Base-by-base conservation (phyloP, 2,113 vertebrate genomes). In the Sceloporus tristichus region DNA sequence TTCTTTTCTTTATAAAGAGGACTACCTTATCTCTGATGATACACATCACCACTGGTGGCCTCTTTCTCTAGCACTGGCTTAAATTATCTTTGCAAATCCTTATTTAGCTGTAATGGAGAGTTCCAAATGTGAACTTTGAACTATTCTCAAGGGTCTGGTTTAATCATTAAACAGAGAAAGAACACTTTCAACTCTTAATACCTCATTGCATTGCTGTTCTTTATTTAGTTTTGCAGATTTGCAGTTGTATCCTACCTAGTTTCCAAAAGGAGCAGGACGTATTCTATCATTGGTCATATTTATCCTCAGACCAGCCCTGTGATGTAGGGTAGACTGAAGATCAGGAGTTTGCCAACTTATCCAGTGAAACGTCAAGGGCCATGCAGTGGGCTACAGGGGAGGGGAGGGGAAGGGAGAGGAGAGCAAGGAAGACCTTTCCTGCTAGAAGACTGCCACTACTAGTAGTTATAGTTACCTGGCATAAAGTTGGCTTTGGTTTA, bases 61-160 rank as follows among this genome's bases (percentile, higher is more conserved):
- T 62, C 53, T 62, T 75, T 75, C n/a, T 56, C 5, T 85, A 34
- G 25, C 54, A 34, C 56, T 29, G 2, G 38, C 54, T 84, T 54
- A 56, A 66, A 13, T 38, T 48, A 10, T 53, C 23, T 70, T 38
- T 40, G 25, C 65, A 83, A 23, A 16, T 74, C 27, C 10, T 56
- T 73, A 54, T 84, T 54, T 73, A 54, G 42, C 68, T 70, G 66
- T 11, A 21, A 34, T 25, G 65, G 68, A 62, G 59, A 62, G 59
- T 18, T 62, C 4, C 68, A 73, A 9, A 71, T 71, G 13, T n/a
- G 83, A 85, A 59, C 70, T 85, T 75, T 85, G 83, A 75, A 75
- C 71, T 75, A 27, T 27, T 27, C 21, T 74, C 53, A 85, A 21
- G 13, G 5, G 23, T 14, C 48, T 74, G 21, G 82, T 74, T 54